A percentile compares a stretch with the other conserved stretches of the same genome.
Evolutionary conservation across 2,888 invertebrate genomes (phyloP).

Genomic region (Drosophila tanythrix): DNA sequence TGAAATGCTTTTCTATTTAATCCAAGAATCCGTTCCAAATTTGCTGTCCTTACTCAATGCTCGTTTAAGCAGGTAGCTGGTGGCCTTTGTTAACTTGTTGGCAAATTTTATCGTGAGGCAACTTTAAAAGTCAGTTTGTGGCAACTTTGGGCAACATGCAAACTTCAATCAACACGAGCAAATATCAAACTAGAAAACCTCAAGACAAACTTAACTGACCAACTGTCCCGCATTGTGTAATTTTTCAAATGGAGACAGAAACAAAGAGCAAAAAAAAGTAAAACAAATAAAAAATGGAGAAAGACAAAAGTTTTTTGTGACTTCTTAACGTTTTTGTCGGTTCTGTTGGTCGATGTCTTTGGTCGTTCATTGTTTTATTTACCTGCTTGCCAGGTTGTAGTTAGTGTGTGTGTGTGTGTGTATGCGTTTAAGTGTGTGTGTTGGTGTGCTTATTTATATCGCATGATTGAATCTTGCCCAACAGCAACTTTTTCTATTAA

Average conservation of each 20-base stretch:
- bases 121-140: slow-evolving; percentile 38
- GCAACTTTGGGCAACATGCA: slow-evolving; percentile 63
- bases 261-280: slow-evolving; percentile 28
- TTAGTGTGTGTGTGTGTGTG: slow-evolving; percentile 38
- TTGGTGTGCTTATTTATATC: slow-evolving; percentile 73
- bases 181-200: slow-evolving; percentile 54
- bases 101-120: slow-evolving; percentile 22
- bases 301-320: slow-evolving; percentile 69
- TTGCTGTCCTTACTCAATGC: background rate
- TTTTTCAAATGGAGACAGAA: slow-evolving; percentile 71
- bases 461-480: slow-evolving; percentile 81
- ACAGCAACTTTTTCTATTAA: slow-evolving; percentile 80
- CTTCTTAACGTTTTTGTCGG: slow-evolving; percentile 70
- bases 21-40: background rate
- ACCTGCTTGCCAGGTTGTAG: slow-evolving; percentile 53
- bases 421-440: slow-evolving; percentile 41
- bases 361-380: slow-evolving; percentile 74
- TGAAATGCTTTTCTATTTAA: background rate
- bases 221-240: slow-evolving; percentile 81
- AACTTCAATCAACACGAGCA: slow-evolving; percentile 78
- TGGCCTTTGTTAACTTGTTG: slow-evolving; percentile 26
- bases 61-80: slow-evolving; percentile 10
- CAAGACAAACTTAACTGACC: slow-evolving; percentile 66
- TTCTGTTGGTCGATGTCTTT: slow-evolving; percentile 28
- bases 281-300: slow-evolving; percentile 9